phyloP scores from a whole-genome alignment of 1,140 invertebrate genomes.

The Fopius arisanus region DNA sequence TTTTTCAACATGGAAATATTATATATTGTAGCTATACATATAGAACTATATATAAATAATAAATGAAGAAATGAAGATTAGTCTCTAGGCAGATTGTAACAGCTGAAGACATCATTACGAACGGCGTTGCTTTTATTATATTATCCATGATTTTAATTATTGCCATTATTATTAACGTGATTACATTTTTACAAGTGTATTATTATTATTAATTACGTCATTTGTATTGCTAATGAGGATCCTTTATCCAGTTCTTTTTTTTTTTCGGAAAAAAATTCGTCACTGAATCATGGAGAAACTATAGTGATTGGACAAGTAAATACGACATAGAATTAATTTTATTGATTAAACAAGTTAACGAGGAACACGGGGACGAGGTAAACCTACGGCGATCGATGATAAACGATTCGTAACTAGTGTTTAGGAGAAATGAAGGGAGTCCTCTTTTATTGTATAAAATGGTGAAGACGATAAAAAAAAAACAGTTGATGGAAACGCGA shows the following conservation, averaged over 20 bases:
- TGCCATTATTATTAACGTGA: constrained; percentile 54
- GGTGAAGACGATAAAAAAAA: constrained; percentile 30
- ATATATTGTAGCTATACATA: constrained; percentile 65
- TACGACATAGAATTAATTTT: constrained; percentile 12
- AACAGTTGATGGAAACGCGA: constrained; percentile 27
- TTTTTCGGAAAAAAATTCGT: no score
- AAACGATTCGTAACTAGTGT: constrained; percentile 47
- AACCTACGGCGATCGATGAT: constrained; percentile 29
- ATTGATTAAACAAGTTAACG: constrained; percentile 17
- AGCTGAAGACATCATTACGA: constrained; percentile 54
- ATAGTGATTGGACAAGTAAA: neutral
- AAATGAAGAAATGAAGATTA: constrained; percentile 54
- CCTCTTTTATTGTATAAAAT: constrained; percentile 55
- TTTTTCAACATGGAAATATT: constrained; percentile 65
- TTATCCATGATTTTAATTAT: constrained; percentile 3
- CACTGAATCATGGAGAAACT: no score
- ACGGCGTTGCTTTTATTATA: constrained; percentile 54
- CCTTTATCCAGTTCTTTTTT: no score
- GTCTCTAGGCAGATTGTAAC: constrained; percentile 58
- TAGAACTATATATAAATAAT: constrained; percentile 40
- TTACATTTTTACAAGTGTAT: constrained; percentile 39
- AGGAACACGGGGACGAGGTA: neutral
- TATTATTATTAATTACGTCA: constrained; percentile 36
- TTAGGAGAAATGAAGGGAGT: constrained; percentile 47
- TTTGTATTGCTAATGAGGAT: constrained; percentile 10